Conservation (phyloP, 2,888 invertebrate genomes). For the Ophion costatus region DNA sequence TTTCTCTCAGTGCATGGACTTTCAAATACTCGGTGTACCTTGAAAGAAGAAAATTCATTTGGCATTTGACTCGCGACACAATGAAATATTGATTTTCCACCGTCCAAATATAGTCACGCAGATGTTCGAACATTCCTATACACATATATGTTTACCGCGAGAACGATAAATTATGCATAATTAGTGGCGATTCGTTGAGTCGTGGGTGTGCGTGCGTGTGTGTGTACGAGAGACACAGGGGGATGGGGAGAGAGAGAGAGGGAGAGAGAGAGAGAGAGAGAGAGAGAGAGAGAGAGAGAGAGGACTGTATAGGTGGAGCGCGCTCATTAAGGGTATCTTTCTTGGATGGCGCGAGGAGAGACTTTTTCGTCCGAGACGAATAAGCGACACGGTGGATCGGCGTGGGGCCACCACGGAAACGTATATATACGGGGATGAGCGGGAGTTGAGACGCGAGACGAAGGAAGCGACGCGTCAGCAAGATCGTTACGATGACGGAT, state of each 20-base stretch:
- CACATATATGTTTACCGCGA: background rate
- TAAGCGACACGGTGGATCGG: slow-evolving; percentile 12
- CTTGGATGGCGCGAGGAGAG: slow-evolving; percentile 33
- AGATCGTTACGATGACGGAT: slow-evolving; percentile 83
- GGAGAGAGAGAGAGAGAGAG: background rate
- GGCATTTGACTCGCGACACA: background rate
- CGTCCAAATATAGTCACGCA: background rate
- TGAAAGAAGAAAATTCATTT: no score
- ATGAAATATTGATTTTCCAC: background rate
- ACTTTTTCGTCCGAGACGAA: slow-evolving; percentile 39
- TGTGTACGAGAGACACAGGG: no score
- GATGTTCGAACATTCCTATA: background rate
- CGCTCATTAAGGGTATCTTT: slow-evolving; percentile 54
- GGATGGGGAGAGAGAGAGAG: background rate
- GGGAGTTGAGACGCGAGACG: slow-evolving; percentile 55
- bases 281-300: background rate
- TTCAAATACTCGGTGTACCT: no score
- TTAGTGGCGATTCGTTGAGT: slow-evolving; percentile 80
- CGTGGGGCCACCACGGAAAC: background rate
- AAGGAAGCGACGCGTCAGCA: slow-evolving; percentile 81
- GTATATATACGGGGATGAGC: background rate
- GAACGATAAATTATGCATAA: slow-evolving; percentile 76
- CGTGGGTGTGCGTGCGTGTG: slow-evolving; percentile 60
- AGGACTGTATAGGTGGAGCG: slow-evolving; percentile 23
- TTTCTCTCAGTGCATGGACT: no score